phyloP scores from a whole-genome alignment of 2,797 vertebrate species.

The Sebastes itinus region DNA sequence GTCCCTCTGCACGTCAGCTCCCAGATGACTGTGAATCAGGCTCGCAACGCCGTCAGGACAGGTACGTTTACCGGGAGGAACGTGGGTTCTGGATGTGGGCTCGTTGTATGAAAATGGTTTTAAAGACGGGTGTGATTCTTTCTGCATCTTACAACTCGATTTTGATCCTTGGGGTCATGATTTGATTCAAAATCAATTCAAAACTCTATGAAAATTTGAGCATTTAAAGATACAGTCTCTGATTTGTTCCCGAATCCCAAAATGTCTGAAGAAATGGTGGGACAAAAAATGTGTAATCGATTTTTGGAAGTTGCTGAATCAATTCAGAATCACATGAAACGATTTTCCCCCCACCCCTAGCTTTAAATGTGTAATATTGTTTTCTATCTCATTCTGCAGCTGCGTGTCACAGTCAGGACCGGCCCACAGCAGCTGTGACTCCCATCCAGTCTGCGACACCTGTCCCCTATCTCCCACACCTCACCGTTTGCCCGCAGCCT shows the following conservation, averaged over 20 bases:
- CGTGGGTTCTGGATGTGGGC: background rate
- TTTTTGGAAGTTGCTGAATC: too few species aligned
- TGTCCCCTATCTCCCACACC: slow-evolving; percentile 82
- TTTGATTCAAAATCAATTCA: too few species aligned
- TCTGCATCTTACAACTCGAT: background rate
- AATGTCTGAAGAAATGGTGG: too few species aligned
- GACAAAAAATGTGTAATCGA: too few species aligned
- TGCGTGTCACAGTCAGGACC: slow-evolving; percentile 91
- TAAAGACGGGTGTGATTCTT: background rate
- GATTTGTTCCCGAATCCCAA: too few species aligned
- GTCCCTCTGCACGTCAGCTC: slow-evolving; percentile 91
- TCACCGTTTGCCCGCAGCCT: slow-evolving; percentile 84
- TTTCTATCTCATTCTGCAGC: slow-evolving; percentile 72
- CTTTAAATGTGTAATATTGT: background rate
- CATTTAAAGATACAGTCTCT: too few species aligned
- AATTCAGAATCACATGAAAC: too few species aligned
- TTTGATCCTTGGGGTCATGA: too few species aligned
- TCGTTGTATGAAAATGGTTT: fast-evolving
- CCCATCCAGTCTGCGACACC: slow-evolving; percentile 90
- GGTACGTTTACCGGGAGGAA: slow-evolving; percentile 74
- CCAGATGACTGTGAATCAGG: slow-evolving; percentile 98
- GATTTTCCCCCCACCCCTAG: too few species aligned
- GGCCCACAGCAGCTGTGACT: slow-evolving; percentile 91
- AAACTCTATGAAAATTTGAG: background rate
- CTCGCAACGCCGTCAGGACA: slow-evolving; percentile 93